phyloP scores from a whole-genome alignment of 1,140 invertebrate genomes.

The Cydia fagiglandana region DNA sequence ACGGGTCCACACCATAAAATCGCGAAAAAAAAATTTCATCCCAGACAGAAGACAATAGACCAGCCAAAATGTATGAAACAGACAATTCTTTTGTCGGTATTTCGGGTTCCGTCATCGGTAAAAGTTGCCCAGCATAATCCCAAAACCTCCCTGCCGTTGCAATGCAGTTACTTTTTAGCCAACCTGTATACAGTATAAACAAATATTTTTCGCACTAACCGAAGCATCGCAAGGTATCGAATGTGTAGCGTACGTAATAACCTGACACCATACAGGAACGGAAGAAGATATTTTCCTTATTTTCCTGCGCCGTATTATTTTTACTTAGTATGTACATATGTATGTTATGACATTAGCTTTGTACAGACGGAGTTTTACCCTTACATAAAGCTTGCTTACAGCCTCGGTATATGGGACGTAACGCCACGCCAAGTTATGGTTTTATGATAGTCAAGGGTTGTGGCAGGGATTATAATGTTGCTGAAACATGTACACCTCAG shows the following conservation, averaged over 20 bases:
- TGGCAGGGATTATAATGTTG: slow-evolving; percentile 6
- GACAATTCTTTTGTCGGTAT: too few relatives aligned
- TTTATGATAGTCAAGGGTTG: background rate
- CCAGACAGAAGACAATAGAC: too few relatives aligned
- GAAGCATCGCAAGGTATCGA: background rate
- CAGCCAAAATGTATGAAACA: too few relatives aligned
- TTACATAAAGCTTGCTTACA: background rate
- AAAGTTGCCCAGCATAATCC: too few relatives aligned
- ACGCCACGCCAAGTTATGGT: background rate
- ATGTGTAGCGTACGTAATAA: background rate
- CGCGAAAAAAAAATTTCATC: too few relatives aligned
- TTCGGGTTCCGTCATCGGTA: too few relatives aligned
- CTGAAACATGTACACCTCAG: background rate
- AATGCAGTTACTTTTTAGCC: too few relatives aligned
- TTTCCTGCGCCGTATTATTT: slow-evolving; percentile 13
- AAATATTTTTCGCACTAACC: background rate
- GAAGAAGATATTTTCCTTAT: slow-evolving; percentile 20
- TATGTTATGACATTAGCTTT: background rate
- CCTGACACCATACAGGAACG: slow-evolving; percentile 2
- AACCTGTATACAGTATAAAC: background rate
- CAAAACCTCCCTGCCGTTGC: too few relatives aligned
- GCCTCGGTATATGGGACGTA: background rate
- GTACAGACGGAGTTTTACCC: background rate
- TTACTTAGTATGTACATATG: slow-evolving; percentile 18
- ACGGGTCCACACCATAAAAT: too few relatives aligned